Conservation (phyloP, 2,797 vertebrate species). For the Poeciliopsis turneri region DNA sequence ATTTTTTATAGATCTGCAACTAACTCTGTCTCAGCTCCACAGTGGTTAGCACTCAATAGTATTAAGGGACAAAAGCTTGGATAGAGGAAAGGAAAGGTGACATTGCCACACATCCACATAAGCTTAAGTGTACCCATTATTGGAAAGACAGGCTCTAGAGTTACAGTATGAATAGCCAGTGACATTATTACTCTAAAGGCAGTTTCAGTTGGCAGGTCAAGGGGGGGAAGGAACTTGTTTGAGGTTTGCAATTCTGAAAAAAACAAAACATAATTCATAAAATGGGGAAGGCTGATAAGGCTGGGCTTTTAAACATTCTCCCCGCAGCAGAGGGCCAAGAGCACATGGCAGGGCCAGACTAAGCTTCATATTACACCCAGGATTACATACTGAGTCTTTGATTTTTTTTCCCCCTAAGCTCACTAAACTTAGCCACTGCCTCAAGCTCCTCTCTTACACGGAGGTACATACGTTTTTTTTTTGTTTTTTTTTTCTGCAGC, state of each 20-base stretch:
- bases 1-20: slow-evolving; percentile 12
- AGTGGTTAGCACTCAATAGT: slow-evolving; percentile 50
- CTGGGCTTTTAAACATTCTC: slow-evolving; percentile 57
- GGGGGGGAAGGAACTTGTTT: slow-evolving; percentile 66
- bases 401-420: slow-evolving; percentile 77
- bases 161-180: slow-evolving; percentile 78
- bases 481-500: slow-evolving; percentile 26
- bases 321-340: slow-evolving; percentile 71
- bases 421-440: slow-evolving; percentile 79
- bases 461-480: slow-evolving; percentile 31
- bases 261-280: slow-evolving; percentile 57
- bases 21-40: slow-evolving; percentile 50
- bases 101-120: slow-evolving; percentile 67
- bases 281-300: slow-evolving; percentile 69
- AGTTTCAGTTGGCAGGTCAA: slow-evolving; percentile 60
- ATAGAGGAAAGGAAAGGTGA: slow-evolving; percentile 49
- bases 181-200: slow-evolving; percentile 73
- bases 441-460: slow-evolving; percentile 65
- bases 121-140: slow-evolving; percentile 70
- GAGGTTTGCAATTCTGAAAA: slow-evolving; percentile 71
- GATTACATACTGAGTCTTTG: slow-evolving; percentile 82
- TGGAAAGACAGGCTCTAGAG: slow-evolving; percentile 72
- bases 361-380: slow-evolving; percentile 82
- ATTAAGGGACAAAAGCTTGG: slow-evolving; percentile 49
- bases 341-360: slow-evolving; percentile 72